Conservation (phyloP, 2,797 vertebrate species). For the Pangasius mekongensis region DNA sequence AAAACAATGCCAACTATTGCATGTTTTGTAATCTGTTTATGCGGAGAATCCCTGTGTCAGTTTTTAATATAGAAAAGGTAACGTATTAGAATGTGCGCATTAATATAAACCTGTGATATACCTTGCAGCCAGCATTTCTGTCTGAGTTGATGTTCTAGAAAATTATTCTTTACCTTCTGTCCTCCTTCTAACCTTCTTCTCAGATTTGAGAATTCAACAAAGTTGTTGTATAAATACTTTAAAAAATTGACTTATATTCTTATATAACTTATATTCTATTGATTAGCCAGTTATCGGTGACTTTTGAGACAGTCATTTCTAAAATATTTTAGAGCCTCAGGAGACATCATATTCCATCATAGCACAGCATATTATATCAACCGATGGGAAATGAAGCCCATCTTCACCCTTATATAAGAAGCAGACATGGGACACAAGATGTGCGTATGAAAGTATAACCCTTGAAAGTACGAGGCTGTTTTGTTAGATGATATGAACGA, state of each 20-base stretch:
- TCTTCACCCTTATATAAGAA: background rate
- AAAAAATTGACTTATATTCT: background rate
- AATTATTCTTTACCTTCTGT: background rate
- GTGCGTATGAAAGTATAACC: background rate
- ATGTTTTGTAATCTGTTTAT: background rate
- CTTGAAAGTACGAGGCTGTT: background rate
- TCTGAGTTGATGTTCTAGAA: background rate
- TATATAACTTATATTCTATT: background rate
- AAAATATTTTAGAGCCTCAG: background rate
- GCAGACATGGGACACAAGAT: background rate
- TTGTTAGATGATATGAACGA: constrained; percentile 4
- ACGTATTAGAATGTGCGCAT: background rate
- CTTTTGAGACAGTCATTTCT: background rate
- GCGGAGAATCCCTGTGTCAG: background rate
- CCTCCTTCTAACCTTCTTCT: background rate
- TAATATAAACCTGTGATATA: background rate
- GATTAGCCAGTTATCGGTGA: background rate
- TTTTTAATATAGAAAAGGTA: background rate
- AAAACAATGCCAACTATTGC: background rate
- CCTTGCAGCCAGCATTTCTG: background rate
- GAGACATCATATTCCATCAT: no score
- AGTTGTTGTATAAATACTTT: background rate
- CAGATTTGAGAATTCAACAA: background rate
- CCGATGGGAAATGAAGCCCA: background rate
- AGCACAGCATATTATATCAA: background rate